Evolutionary conservation across 2,888 invertebrate species (phyloP).

Genomic region (Abscondita cerata): DNA sequence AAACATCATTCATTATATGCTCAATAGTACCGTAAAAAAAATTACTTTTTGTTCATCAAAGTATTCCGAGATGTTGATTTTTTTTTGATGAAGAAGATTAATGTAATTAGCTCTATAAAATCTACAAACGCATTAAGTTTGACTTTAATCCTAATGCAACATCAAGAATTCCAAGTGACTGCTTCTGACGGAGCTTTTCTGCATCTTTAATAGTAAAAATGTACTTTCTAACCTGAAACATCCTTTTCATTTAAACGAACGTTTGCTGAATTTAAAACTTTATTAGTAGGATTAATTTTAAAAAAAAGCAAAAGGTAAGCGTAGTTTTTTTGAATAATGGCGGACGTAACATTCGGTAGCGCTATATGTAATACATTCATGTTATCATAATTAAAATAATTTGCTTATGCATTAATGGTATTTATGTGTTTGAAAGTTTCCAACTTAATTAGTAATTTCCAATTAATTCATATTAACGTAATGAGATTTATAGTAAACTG

Average conservation of each 20-base stretch:
- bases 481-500: too few relatives aligned
- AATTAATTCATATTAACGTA: constrained; percentile 12
- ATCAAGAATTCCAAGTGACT: constrained; percentile 11
- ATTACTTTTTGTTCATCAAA: too few relatives aligned
- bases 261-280: constrained; percentile 16
- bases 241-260: constrained; percentile 15
- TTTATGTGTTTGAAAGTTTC: constrained; percentile 1
- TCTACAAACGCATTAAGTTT: not conserved
- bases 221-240: constrained; percentile 17
- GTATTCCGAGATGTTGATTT: too few relatives aligned
- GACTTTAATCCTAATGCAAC: constrained; percentile 14
- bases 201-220: constrained; percentile 12
- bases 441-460: constrained; percentile 9
- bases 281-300: constrained; percentile 18
- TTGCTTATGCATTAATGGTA: not conserved
- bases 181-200: constrained; percentile 12
- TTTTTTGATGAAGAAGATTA: too few relatives aligned
- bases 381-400: constrained; percentile 12
- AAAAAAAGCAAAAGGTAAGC: not conserved
- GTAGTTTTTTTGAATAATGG: not conserved
- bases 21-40: too few relatives aligned
- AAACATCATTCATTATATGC: too few relatives aligned
- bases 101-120: not conserved
- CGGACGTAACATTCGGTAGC: too few relatives aligned
- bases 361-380: too few relatives aligned